These are phyloP conservation scores for Liposcelis brunnea DNA, from an alignment of 2,888 invertebrate species.

Conservation along the genomic window DNA sequence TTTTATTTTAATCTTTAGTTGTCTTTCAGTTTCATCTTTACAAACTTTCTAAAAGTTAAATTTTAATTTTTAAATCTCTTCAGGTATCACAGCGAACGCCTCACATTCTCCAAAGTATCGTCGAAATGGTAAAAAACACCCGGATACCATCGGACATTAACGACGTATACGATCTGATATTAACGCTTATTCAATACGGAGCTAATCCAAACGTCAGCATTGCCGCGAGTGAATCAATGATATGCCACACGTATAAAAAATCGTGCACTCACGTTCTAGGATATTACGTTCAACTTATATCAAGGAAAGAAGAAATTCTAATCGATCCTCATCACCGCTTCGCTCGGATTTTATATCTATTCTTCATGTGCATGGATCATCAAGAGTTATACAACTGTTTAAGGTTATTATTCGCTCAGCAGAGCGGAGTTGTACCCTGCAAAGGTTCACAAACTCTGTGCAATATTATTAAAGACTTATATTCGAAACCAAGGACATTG, in stretches of 20 bases:
- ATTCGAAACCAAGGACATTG: slow-evolving; percentile 47
- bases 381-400: slow-evolving; percentile 48
- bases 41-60: no score
- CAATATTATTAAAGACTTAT: slow-evolving; percentile 41
- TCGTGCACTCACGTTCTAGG: slow-evolving; percentile 13
- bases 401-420: slow-evolving; percentile 42
- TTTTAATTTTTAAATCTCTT: no score
- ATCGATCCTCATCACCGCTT: slow-evolving; percentile 44
- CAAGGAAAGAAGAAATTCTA: slow-evolving; percentile 33
- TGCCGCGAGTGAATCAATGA: slow-evolving; percentile 24
- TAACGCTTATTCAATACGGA: slow-evolving; percentile 53
- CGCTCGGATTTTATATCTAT: slow-evolving; percentile 44
- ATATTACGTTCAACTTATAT: slow-evolving; percentile 4
- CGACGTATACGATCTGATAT: slow-evolving; percentile 49
- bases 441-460: slow-evolving; percentile 44
- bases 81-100: slow-evolving; percentile 40
- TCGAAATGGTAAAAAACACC: slow-evolving; percentile 52
- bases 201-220: slow-evolving; percentile 53
- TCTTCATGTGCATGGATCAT: slow-evolving; percentile 49
- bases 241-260: slow-evolving; percentile 26
- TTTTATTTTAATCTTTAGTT: no score
- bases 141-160: slow-evolving; percentile 46
- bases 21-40: no score
- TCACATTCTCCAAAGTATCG: slow-evolving; percentile 50
- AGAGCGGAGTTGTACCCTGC: slow-evolving; percentile 41